These are phyloP conservation scores for Brevimyrus niger DNA, from an alignment of 2,113 vertebrate genomes.

Conservation along the genomic window DNA sequence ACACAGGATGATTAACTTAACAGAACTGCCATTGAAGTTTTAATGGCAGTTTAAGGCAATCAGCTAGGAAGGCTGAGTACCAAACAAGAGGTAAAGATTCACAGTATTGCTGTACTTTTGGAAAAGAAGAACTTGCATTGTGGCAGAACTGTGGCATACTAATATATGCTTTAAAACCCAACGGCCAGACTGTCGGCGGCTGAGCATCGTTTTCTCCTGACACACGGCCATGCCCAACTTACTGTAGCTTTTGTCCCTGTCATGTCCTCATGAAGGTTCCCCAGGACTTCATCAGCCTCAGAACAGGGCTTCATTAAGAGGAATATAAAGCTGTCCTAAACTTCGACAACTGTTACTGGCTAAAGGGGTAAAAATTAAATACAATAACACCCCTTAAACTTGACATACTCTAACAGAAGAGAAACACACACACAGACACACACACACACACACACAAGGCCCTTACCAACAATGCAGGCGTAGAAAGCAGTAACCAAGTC, in stretches of 20 bases:
- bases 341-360: background rate
- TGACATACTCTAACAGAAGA: background rate
- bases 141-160: background rate
- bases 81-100: background rate
- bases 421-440: background rate
- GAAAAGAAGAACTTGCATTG: background rate
- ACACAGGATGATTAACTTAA: background rate
- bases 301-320: background rate
- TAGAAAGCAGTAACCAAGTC: conserved; percentile 83
- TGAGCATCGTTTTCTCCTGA: background rate
- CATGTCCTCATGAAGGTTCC: background rate
- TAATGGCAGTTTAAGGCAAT: background rate
- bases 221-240: background rate
- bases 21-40: background rate
- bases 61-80: background rate
- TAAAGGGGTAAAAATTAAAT: background rate
- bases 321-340: background rate
- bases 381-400: background rate
- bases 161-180: background rate
- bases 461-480: conserved; percentile 78
- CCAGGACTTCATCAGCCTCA: background rate
- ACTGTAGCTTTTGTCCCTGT: background rate
- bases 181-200: background rate
- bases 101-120: background rate
- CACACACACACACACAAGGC: background rate